These are phyloP conservation scores for Heteronetta atricapilla DNA, from an alignment of 2,113 vertebrate species.

Conservation along the genomic window DNA sequence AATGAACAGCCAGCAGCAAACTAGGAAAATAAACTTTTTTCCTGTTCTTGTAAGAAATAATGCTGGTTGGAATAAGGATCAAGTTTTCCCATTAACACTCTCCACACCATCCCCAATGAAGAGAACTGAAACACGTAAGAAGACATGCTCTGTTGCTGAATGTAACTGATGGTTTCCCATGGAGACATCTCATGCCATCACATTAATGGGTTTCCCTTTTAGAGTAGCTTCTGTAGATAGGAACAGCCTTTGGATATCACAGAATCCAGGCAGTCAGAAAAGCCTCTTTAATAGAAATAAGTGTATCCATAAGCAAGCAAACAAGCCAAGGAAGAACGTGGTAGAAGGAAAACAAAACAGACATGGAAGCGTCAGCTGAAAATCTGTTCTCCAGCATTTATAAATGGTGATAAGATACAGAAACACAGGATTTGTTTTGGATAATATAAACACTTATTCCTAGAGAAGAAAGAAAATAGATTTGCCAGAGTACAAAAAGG, in stretches of 20 bases:
- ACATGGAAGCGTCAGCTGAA: neutral
- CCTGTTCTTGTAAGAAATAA: constrained; percentile 14
- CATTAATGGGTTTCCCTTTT: neutral
- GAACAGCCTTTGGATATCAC: neutral
- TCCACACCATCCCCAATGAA: neutral
- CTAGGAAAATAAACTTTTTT: neutral
- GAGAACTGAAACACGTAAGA: neutral
- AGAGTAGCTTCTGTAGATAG: neutral
- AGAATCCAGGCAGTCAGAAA: neutral
- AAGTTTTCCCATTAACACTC: constrained; percentile 39
- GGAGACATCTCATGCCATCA: neutral
- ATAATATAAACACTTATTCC: constrained; percentile 32
- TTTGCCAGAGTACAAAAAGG: constrained; percentile 25
- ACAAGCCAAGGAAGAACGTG: neutral
- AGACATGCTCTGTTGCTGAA: neutral
- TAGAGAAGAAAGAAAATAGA: constrained; percentile 22
- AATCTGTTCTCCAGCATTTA: constrained; percentile 28
- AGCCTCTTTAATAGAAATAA: neutral
- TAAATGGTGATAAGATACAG: constrained; percentile 24
- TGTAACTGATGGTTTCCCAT: neutral
- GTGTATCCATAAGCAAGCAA: neutral
- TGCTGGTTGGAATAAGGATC: constrained; percentile 26
- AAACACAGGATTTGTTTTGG: constrained; percentile 31
- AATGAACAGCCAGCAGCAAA: neutral
- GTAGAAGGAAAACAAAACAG: neutral